phyloP scores from a whole-genome alignment of 2,797 vertebrate species.

The Acanthurus tractus region DNA sequence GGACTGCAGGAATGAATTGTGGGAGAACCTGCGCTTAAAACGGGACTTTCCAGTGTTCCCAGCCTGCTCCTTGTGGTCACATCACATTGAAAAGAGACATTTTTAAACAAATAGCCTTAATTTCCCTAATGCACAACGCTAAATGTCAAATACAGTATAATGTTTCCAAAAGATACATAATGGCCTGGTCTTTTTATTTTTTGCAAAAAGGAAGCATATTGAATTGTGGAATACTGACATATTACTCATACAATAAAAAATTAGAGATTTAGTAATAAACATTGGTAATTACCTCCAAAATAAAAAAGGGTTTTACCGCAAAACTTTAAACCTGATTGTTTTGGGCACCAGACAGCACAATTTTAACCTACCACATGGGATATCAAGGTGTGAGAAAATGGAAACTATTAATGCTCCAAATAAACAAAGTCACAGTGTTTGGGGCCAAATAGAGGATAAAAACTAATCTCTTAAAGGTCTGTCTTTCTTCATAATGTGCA shows the following conservation, averaged over 20 bases:
- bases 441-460: not conserved
- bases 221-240: not conserved
- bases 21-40: constrained; percentile 47
- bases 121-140: constrained; percentile 18
- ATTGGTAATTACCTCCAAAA: too few relatives aligned
- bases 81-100: constrained; percentile 25
- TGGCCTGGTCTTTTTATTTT: not conserved
- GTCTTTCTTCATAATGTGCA: not conserved
- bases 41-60: constrained; percentile 66
- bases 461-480: not conserved
- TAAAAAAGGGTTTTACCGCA: too few relatives aligned
- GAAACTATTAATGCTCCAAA: not conserved
- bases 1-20: constrained; percentile 65
- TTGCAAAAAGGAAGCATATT: not conserved
- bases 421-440: not conserved
- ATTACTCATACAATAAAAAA: not conserved
- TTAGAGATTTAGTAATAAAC: not conserved
- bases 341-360: not conserved
- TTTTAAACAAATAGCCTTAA: constrained; percentile 23
- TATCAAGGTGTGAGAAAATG: not conserved
- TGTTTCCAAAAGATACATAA: not conserved
- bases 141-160: constrained; percentile 6
- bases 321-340: not conserved
- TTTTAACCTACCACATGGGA: not conserved
- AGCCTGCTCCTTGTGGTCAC: constrained; percentile 7